A percentile compares a stretch with the other conserved stretches of the same genome.
Evolutionary conservation across 2,888 invertebrate genomes (phyloP).

Genomic region (Rhingia campestris): DNA sequence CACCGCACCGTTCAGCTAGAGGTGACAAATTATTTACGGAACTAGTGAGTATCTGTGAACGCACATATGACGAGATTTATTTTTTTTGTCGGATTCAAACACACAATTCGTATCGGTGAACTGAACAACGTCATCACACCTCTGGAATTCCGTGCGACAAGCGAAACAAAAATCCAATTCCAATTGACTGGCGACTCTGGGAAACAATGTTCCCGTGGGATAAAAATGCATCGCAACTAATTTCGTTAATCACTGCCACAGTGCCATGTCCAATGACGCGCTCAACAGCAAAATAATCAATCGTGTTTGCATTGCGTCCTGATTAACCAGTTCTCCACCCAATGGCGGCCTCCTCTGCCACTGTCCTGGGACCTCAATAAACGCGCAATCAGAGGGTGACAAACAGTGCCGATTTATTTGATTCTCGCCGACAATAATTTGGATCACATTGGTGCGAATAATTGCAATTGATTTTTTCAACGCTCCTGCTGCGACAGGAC

Average conservation of each 20-base stretch:
- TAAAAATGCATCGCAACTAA: slow-evolving; percentile 67
- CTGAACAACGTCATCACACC: slow-evolving; percentile 9
- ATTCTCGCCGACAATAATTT: slow-evolving; percentile 74
- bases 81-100: slow-evolving; percentile 1
- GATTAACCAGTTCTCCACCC: slow-evolving; percentile 12
- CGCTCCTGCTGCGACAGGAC: slow-evolving; percentile 15
- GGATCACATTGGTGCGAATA: slow-evolving; percentile 74
- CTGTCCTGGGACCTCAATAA: slow-evolving; percentile 7
- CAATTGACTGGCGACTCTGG: slow-evolving; percentile 24
- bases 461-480: slow-evolving; percentile 73
- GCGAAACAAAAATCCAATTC: slow-evolving; percentile 42
- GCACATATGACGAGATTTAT: not conserved
- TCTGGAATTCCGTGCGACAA: slow-evolving; percentile 16
- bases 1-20: slow-evolving; percentile 18
- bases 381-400: slow-evolving; percentile 57
- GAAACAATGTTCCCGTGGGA: slow-evolving; percentile 60
- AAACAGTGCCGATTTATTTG: slow-evolving; percentile 73
- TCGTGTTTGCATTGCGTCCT: slow-evolving; percentile 64
- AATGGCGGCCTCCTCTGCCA: not conserved
- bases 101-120: slow-evolving; percentile 2
- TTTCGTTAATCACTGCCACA: slow-evolving; percentile 71
- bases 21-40: slow-evolving; percentile 62
- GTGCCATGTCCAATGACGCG: slow-evolving; percentile 64
- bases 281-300: slow-evolving; percentile 64
- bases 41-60: slow-evolving; percentile 20